These are phyloP conservation scores for Gambusia yucatana DNA, from an alignment of 2,797 vertebrate species.

Conservation along the genomic window DNA sequence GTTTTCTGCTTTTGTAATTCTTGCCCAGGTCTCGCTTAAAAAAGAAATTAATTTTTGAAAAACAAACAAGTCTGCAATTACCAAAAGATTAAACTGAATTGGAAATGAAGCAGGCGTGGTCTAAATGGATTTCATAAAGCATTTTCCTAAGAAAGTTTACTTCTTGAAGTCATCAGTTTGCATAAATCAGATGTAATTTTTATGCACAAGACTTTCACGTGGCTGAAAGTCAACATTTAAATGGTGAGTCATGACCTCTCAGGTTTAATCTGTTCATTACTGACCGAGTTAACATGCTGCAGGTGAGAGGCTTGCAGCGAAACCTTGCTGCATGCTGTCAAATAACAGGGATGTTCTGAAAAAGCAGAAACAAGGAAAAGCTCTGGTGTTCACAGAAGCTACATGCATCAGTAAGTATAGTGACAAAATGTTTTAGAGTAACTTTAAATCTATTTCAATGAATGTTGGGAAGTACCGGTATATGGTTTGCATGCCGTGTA, in stretches of 20 bases:
- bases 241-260: conserved; percentile 28
- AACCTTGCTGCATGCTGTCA: background rate
- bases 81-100: background rate
- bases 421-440: background rate
- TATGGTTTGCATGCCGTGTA: background rate
- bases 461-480: background rate
- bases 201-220: conserved; percentile 22
- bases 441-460: background rate
- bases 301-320: conserved; percentile 7
- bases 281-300: conserved; percentile 14
- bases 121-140: conserved; percentile 4
- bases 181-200: conserved; percentile 15
- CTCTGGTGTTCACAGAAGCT: background rate
- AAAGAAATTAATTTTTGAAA: too few species aligned
- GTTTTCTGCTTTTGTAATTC: background rate
- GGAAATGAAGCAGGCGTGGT: background rate
- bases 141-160: background rate
- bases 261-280: conserved; percentile 41
- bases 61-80: background rate
- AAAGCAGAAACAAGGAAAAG: background rate
- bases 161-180: conserved; percentile 2
- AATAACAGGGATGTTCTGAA: background rate
- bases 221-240: conserved; percentile 15
- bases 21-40: too few species aligned
- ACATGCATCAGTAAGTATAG: background rate